Percentiles rank a stretch among this genome's conserved stretches.
Evolutionary conservation across 1,140 invertebrate species (phyloP).

Genomic region (Melitaea cinxia): DNA sequence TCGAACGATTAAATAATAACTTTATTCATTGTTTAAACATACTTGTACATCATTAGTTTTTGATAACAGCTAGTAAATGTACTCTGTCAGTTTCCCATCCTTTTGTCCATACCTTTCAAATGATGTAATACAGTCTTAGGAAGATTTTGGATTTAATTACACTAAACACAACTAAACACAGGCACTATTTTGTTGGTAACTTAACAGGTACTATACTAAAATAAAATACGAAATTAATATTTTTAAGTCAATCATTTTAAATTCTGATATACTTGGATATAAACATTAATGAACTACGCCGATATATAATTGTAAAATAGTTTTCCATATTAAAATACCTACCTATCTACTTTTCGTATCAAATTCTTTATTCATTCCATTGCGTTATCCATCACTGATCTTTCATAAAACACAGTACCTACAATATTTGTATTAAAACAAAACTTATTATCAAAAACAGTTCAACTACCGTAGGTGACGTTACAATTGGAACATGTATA

Average conservation of each 20-base stretch:
- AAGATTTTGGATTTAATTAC: conserved; percentile 41
- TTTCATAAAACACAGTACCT: conserved; percentile 46
- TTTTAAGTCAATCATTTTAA: no score
- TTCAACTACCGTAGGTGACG: conserved; percentile 27
- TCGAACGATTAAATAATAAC: conserved; percentile 17
- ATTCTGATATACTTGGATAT: conserved; percentile 53
- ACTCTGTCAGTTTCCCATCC: conserved; percentile 19
- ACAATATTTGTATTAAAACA: conserved; percentile 42
- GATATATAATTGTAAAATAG: conserved; percentile 70
- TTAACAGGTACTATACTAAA: conserved; percentile 35
- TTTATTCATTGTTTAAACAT: conserved; percentile 16
- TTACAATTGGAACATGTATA: conserved; percentile 22
- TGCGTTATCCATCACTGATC: conserved; percentile 39
- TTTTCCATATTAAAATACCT: conserved; percentile 78
- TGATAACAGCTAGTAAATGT: conserved; percentile 14
- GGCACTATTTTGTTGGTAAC: conserved; percentile 32
- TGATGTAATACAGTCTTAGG: conserved; percentile 43
- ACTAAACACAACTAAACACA: conserved; percentile 33
- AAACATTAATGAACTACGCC: conserved; percentile 58
- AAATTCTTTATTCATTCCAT: conserved; percentile 67
- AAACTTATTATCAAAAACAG: conserved; percentile 36
- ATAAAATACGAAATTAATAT: conserved; percentile 41
- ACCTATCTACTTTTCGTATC: conserved; percentile 79
- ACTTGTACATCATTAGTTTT: conserved; percentile 15
- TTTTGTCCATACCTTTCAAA: conserved; percentile 37